Percentiles rank a stretch among this genome's conserved stretches.
Evolutionary conservation across 2,888 invertebrate genomes (phyloP).

Genomic region (Agonopterix alstromeriana): DNA sequence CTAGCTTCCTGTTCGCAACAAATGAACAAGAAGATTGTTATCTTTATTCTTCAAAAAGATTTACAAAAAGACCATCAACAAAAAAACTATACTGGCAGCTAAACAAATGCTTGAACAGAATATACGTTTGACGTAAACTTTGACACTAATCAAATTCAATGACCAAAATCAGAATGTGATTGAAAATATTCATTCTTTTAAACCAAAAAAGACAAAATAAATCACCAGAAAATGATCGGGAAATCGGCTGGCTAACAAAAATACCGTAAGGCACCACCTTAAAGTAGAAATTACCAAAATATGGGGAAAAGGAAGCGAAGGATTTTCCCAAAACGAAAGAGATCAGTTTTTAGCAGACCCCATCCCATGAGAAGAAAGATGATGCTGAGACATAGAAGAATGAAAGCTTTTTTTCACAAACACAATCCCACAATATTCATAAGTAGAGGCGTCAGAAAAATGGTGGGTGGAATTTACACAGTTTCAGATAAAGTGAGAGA

Average conservation of each 20-base stretch:
- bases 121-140: not conserved
- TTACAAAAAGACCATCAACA: not conserved
- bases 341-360: slow-evolving; percentile 50
- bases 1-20: too few relatives aligned
- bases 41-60: too few relatives aligned
- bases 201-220: not conserved
- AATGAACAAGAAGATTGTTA: too few relatives aligned
- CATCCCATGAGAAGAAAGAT: slow-evolving; percentile 51
- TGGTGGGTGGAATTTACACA: slow-evolving; percentile 45
- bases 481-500: slow-evolving; percentile 51
- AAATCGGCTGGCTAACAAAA: slow-evolving; percentile 1
- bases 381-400: slow-evolving; percentile 35
- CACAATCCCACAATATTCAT: slow-evolving; percentile 38
- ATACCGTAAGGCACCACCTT: not conserved
- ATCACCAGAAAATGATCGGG: slow-evolving; percentile 10
- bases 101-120: slow-evolving; percentile 2
- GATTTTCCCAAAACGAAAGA: slow-evolving; percentile 42
- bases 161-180: slow-evolving; percentile 15
- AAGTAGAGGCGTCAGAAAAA: slow-evolving; percentile 31
- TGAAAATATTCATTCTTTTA: slow-evolving; percentile 1
- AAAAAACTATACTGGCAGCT: slow-evolving; percentile 10
- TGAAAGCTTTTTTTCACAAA: slow-evolving; percentile 47
- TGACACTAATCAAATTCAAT: slow-evolving; percentile 7
- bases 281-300: slow-evolving; percentile 3
- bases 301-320: slow-evolving; percentile 42